phyloP scores from a whole-genome alignment of 1,140 invertebrate genomes.

The Agrilus planipennis region DNA sequence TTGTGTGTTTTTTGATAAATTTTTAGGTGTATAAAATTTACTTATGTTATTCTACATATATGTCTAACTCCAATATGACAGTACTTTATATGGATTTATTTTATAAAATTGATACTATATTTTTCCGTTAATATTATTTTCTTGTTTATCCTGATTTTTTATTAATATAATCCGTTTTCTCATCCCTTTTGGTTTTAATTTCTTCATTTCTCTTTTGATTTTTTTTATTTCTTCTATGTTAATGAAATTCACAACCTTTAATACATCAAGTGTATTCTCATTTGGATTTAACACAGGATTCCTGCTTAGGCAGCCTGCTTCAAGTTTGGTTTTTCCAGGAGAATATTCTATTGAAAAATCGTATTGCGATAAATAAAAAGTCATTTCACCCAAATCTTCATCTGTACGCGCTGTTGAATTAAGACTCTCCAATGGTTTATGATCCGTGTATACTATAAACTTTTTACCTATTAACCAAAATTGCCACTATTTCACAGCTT shows the following conservation, averaged over 20 bases:
- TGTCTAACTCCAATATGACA: constrained; percentile 18
- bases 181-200: constrained; percentile 11
- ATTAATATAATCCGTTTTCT: constrained; percentile 11
- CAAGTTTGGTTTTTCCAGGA: constrained; percentile 28
- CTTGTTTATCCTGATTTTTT: constrained; percentile 20
- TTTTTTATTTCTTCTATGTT: constrained; percentile 25
- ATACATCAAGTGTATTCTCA: constrained; percentile 22
- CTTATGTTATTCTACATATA: constrained; percentile 14
- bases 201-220: constrained; percentile 20
- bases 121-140: constrained; percentile 15
- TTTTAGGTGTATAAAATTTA: constrained; percentile 15
- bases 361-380: constrained; percentile 30
- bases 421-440: no score
- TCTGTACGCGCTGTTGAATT: constrained; percentile 30
- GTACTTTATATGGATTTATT: constrained; percentile 13
- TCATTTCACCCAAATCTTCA: constrained; percentile 29
- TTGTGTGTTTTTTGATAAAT: constrained; percentile 14
- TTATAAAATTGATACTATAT: constrained; percentile 16
- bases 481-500: constrained; percentile 33
- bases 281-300: constrained; percentile 25
- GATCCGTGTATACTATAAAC: constrained; percentile 32
- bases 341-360: constrained; percentile 30
- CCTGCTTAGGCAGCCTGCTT: constrained; percentile 33
- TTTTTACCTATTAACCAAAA: constrained; percentile 28
- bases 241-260: constrained; percentile 28